A percentile compares a stretch with the other conserved stretches of the same genome.
Conservation (phyloP, 2,113 vertebrate species). For the Corydoras maculifer region DNA sequence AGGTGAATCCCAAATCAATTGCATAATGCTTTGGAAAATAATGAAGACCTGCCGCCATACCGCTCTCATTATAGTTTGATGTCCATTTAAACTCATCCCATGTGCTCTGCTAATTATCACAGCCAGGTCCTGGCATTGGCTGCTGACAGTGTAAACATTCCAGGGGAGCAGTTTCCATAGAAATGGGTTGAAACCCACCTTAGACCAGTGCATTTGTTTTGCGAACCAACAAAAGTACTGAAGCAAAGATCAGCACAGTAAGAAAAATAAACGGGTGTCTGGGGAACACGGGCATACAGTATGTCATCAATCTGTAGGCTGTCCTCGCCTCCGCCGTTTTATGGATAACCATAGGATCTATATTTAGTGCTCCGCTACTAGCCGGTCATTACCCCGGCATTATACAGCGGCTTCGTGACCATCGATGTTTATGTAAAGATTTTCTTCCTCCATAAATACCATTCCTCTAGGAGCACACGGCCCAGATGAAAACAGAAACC, state of each 20-base stretch:
- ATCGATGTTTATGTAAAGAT: not conserved
- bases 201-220: constrained; percentile 52
- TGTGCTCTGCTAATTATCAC: constrained; percentile 56
- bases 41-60: constrained; percentile 40
- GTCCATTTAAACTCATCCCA: constrained; percentile 53
- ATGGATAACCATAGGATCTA: constrained; percentile 50
- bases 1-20: constrained; percentile 49
- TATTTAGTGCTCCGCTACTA: constrained; percentile 34
- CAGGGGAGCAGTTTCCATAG: constrained; percentile 56
- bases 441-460: not conserved
- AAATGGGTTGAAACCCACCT: constrained; percentile 52
- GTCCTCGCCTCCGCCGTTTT: constrained; percentile 47
- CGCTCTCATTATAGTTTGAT: constrained; percentile 52
- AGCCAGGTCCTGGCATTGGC: constrained; percentile 55
- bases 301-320: constrained; percentile 45
- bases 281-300: constrained; percentile 45
- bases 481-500: not conserved
- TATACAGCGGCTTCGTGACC: not conserved
- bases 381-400: not conserved
- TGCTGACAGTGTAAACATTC: constrained; percentile 58
- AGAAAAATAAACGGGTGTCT: constrained; percentile 42
- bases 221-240: constrained; percentile 43
- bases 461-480: not conserved
- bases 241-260: constrained; percentile 53
- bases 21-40: constrained; percentile 59